Conservation (phyloP, 2,113 vertebrate genomes). For the Laticauda laticaudata region DNA sequence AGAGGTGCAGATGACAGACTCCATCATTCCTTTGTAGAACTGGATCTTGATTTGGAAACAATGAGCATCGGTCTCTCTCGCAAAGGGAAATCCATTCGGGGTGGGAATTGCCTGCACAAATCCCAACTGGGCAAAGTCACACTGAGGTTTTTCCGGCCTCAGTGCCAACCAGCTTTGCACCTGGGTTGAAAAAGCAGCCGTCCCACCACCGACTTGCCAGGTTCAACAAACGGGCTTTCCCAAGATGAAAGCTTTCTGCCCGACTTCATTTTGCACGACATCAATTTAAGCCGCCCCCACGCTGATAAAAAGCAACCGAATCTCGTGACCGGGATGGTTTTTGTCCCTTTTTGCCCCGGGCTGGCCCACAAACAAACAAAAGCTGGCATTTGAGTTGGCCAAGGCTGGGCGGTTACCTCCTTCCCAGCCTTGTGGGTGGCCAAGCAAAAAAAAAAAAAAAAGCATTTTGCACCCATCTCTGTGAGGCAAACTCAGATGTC, state of each 20-base stretch:
- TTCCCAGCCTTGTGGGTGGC: neutral
- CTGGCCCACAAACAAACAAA: neutral
- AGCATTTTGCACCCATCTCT: neutral
- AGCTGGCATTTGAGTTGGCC: neutral
- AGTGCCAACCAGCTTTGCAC: neutral
- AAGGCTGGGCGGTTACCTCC: neutral
- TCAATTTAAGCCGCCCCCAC: neutral
- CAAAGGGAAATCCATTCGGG: neutral
- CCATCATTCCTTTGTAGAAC: no score
- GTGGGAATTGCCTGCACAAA: neutral
- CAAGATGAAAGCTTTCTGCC: neutral
- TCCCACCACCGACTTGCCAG: neutral
- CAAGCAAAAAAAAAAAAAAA: neutral
- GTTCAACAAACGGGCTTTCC: neutral
- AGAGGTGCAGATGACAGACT: no score
- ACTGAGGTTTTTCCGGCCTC: neutral
- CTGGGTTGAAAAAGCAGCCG: neutral
- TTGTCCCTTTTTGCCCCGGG: neutral
- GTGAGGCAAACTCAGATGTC: neutral
- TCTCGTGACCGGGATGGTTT: neutral
- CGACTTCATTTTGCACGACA: neutral
- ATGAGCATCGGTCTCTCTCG: neutral
- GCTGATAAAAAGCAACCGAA: neutral
- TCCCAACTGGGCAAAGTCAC: neutral
- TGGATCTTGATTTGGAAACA: neutral